Percentiles rank a stretch among this genome's conserved stretches.
Evolutionary conservation across 2,113 vertebrate species (phyloP).

Genomic region (Fulica atra): DNA sequence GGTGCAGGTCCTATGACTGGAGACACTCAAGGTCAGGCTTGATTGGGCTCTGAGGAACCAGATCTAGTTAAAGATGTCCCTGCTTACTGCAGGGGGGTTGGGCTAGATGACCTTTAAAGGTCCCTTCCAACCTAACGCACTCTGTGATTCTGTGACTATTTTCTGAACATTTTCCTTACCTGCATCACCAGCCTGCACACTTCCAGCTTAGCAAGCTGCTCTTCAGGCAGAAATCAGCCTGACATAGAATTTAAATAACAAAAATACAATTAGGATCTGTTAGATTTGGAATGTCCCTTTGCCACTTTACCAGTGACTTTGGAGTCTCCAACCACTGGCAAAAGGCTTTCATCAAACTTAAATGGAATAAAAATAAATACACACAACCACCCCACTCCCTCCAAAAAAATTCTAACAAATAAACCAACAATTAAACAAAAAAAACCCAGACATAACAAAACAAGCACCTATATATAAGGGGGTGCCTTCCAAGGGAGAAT

Average conservation of each 20-base stretch:
- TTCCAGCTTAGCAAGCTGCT: conserved; percentile 2
- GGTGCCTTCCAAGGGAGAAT: background rate
- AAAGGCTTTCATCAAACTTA: background rate
- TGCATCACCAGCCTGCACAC: background rate
- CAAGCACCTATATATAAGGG: background rate
- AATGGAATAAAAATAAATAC: background rate
- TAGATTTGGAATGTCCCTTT: background rate
- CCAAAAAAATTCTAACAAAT: too few relatives aligned
- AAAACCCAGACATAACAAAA: background rate
- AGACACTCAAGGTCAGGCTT: too few relatives aligned
- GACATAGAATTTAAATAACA: background rate
- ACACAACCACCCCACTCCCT: too few relatives aligned
- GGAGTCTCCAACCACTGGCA: background rate
- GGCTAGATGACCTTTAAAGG: too few relatives aligned
- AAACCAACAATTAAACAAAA: background rate
- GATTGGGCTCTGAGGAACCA: too few relatives aligned
- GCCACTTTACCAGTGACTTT: background rate
- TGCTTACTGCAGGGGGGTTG: too few relatives aligned
- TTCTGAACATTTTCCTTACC: background rate
- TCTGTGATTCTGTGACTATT: background rate
- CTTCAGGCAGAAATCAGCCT: conserved; percentile 1
- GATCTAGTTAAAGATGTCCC: too few relatives aligned
- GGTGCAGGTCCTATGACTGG: too few relatives aligned
- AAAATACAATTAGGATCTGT: background rate
- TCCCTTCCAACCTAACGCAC: too few relatives aligned